phyloP scores from a whole-genome alignment of 2,888 invertebrate species.

The Andricus quercusramuli region DNA sequence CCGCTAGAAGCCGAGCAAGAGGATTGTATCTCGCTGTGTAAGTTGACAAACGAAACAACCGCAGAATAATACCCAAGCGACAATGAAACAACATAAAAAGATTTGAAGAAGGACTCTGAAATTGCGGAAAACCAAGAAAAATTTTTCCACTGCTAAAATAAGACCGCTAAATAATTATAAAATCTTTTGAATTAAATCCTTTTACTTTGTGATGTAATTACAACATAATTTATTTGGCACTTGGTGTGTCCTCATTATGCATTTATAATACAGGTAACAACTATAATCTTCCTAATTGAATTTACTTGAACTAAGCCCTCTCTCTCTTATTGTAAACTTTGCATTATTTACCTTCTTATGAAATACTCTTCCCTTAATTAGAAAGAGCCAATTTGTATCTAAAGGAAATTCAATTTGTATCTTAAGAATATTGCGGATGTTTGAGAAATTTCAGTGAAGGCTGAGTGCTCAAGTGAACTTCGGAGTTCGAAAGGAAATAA shows the following conservation, averaged over 20 bases:
- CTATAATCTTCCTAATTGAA: background rate
- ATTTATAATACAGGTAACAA: too few relatives aligned
- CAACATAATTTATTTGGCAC: background rate
- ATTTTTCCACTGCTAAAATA: background rate
- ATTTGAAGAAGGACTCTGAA: conserved; percentile 18
- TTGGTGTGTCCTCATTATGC: background rate
- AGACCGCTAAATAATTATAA: background rate
- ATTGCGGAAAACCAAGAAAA: conserved; percentile 27
- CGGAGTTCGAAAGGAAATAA: conserved; percentile 38
- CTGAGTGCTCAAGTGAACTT: conserved; percentile 13
- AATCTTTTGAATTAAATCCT: background rate
- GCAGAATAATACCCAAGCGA: conserved; percentile 42
- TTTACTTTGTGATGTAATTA: background rate
- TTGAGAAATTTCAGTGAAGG: conserved; percentile 6
- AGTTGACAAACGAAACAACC: conserved; percentile 45
- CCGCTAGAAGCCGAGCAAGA: conserved; percentile 42
- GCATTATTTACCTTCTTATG: background rate
- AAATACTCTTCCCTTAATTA: conserved; percentile 6
- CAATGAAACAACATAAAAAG: conserved; percentile 40
- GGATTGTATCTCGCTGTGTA: conserved; percentile 52
- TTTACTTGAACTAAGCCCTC: background rate
- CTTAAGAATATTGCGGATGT: conserved; percentile 3
- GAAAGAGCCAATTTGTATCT: conserved; percentile 27
- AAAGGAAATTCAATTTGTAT: conserved; percentile 22
- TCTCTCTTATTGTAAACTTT: background rate